A percentile compares a stretch with the other conserved stretches of the same genome.
Conservation (phyloP, 2,888 invertebrate species). For the Apamea epomidion region DNA sequence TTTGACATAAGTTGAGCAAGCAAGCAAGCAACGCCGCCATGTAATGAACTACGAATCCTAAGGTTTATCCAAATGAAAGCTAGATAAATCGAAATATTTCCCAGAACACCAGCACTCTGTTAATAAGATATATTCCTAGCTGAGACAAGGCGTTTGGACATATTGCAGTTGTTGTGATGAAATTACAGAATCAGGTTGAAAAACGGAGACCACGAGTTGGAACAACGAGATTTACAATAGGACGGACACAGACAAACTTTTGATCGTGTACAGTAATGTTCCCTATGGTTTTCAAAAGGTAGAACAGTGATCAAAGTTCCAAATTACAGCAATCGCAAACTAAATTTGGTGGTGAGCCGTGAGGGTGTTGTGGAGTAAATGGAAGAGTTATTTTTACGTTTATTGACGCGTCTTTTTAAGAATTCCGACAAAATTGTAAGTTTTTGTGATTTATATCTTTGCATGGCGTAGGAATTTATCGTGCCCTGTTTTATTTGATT, state of each 20-base stretch:
- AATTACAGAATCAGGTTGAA: slow-evolving; percentile 25
- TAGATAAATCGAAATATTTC: neutral
- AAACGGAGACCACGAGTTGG: slow-evolving; percentile 43
- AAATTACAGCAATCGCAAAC: neutral
- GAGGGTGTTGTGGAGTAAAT: slow-evolving; percentile 25
- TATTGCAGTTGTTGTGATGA: slow-evolving; percentile 37
- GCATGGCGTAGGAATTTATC: neutral
- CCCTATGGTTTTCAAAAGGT: neutral
- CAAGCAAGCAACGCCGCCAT: slow-evolving; percentile 44
- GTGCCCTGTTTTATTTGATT: neutral
- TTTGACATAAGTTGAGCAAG: neutral
- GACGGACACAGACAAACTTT: slow-evolving; percentile 7
- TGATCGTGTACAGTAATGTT: slow-evolving; percentile 26
- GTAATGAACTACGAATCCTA: slow-evolving; percentile 1
- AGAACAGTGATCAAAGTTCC: slow-evolving; percentile 4
- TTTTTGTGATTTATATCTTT: slow-evolving; percentile 19
- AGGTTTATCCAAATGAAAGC: slow-evolving; percentile 14
- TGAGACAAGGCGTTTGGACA: neutral
- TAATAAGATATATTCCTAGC: neutral
- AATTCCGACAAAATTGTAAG: slow-evolving; percentile 37
- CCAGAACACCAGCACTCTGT: neutral
- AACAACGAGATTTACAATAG: slow-evolving; percentile 24
- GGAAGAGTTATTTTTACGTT: slow-evolving; percentile 24
- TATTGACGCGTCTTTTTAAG: slow-evolving; percentile 12
- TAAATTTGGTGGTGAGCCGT: neutral